Conservation (phyloP, 2,888 invertebrate genomes). For the Tenthredo mesomela region DNA sequence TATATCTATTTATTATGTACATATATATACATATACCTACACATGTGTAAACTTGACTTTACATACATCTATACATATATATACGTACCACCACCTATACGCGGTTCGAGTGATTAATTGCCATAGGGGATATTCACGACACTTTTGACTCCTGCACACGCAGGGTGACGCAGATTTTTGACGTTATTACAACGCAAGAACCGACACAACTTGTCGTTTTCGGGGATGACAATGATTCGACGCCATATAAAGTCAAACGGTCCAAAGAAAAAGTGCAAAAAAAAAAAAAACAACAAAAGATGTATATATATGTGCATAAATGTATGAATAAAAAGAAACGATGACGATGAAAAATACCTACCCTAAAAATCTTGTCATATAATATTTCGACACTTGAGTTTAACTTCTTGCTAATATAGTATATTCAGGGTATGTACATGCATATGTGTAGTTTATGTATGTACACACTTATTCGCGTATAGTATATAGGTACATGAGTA, state of each 20-base stretch:
- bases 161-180: slow-evolving; percentile 39
- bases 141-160: slow-evolving; percentile 33
- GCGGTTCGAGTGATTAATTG: slow-evolving; percentile 36
- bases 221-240: slow-evolving; percentile 20
- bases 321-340: background rate
- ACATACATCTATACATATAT: background rate
- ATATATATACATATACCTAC: background rate
- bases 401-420: background rate
- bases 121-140: slow-evolving; percentile 28
- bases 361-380: background rate
- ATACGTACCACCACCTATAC: background rate
- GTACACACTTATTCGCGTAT: background rate
- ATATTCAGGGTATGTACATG: too few relatives aligned
- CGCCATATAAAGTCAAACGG: slow-evolving; percentile 28
- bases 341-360: background rate
- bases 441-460: background rate
- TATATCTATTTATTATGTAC: slow-evolving; percentile 8
- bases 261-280: background rate
- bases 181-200: slow-evolving; percentile 35
- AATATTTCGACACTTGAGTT: background rate
- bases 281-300: too few relatives aligned
- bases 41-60: background rate
- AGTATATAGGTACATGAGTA: background rate
- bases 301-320: background rate
- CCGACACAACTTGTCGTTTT: background rate